These are phyloP conservation scores for Acleris sparsana DNA, from an alignment of 2,888 invertebrate species.

Conservation along the genomic window DNA sequence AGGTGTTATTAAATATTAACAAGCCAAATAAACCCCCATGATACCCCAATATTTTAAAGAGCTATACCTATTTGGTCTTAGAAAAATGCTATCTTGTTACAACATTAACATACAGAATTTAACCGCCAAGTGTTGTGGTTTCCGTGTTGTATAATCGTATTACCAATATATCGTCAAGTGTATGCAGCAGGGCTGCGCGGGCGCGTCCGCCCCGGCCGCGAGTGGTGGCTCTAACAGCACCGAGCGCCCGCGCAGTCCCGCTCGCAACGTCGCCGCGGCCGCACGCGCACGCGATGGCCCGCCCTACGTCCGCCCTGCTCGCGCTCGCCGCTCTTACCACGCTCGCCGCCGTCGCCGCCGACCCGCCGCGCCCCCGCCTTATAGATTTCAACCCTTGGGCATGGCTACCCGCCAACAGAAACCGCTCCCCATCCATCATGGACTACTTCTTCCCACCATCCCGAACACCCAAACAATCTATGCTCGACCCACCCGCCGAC, in stretches of 20 bases:
- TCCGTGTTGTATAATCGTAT: background rate
- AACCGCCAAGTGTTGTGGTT: background rate
- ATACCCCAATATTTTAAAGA: too few species aligned
- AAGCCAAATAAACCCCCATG: background rate
- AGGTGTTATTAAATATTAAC: background rate
- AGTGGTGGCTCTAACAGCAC: constrained; percentile 58
- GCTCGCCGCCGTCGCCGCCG: constrained; percentile 53
- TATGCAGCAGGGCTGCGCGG: constrained; percentile 28
- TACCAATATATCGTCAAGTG: background rate
- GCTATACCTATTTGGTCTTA: too few species aligned
- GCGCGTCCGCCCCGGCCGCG: constrained; percentile 51
- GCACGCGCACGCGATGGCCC: constrained; percentile 76
- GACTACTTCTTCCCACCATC: constrained; percentile 81
- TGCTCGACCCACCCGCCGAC: constrained; percentile 72
- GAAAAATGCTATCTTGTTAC: too few species aligned
- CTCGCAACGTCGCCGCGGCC: constrained; percentile 75
- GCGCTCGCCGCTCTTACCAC: constrained; percentile 69
- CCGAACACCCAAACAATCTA: constrained; percentile 78
- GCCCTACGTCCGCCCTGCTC: constrained; percentile 64
- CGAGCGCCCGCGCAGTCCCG: constrained; percentile 76
- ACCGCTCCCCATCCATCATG: constrained; percentile 77
- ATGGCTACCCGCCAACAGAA: constrained; percentile 73
- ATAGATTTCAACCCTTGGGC: constrained; percentile 79
- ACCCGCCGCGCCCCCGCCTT: constrained; percentile 70
- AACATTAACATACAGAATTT: too few species aligned